These are phyloP conservation scores for Toxostoma redivivum DNA, from an alignment of 2,113 vertebrate genomes.

Conservation along the genomic window DNA sequence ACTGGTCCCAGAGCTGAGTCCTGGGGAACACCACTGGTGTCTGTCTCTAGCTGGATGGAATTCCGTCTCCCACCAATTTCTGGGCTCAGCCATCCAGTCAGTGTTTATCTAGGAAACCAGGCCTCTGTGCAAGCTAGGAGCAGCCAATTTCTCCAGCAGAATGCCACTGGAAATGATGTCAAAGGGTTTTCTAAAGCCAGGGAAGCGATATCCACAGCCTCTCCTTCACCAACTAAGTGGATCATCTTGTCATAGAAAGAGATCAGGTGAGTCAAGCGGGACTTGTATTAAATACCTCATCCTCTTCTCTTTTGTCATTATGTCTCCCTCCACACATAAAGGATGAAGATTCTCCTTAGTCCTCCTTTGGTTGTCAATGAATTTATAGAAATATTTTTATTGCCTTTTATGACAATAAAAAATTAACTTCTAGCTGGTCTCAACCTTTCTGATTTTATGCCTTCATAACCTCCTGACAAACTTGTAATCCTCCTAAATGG, in stretches of 20 bases:
- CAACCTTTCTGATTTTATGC: neutral
- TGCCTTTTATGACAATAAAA: neutral
- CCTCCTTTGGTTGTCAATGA: neutral
- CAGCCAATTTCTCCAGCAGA: neutral
- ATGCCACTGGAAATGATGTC: neutral
- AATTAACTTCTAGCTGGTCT: neutral
- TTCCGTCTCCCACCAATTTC: neutral
- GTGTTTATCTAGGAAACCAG: neutral
- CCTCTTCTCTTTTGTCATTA: neutral
- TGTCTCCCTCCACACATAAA: neutral
- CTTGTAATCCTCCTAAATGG: neutral
- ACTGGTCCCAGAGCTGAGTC: too few species aligned
- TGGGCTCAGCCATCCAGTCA: neutral
- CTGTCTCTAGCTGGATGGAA: fast-evolving
- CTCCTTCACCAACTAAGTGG: neutral
- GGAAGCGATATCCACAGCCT: neutral
- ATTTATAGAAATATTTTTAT: neutral
- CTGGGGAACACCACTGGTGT: neutral
- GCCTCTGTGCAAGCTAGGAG: neutral
- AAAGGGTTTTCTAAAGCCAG: neutral
- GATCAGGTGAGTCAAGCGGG: neutral
- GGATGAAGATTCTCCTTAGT: neutral
- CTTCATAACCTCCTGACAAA: neutral
- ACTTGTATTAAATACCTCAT: neutral
- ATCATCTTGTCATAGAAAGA: neutral